Evolutionary conservation across 2,888 invertebrate genomes (phyloP), one percentile per base, ranked within the genome.

Genomic region (Dicyrtoma fusca): DNA sequence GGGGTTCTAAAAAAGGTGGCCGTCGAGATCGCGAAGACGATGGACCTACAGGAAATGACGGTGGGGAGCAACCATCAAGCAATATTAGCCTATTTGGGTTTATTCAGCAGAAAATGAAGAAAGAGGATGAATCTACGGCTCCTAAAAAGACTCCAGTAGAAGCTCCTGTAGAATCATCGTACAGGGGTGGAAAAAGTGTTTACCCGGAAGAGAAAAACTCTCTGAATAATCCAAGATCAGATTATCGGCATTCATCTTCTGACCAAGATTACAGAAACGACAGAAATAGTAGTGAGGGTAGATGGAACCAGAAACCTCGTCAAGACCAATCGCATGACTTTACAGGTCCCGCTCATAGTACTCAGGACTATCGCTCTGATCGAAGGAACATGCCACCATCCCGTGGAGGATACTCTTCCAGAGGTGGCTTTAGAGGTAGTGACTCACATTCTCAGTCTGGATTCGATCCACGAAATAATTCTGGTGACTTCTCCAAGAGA

Each of bases 81-180:
- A 75, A 68, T 23, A 79, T 78, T 8, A 77, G 76, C 11, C 62
- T 79, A n/a, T 79, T 79, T 71, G 79, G 78, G 11, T 79, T 79
- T 34, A 76, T 79, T 25, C 76, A 74, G 59, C 73, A 71, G 10
- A 74, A 74, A 34, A 77, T 79, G 19, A 77, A 79, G 64, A 64
- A 55, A 1, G 76, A 74, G 1, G 68, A 65, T 53, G 17, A 59
- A 59, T 44, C 68, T 61, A 0, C 45, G 66, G 57, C 11, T 64
- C 44, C 68, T 49, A 64, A 34, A 42, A 64, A 42, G 42, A 26
- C 44, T 53, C 45, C 66, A 47, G 45, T 17, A 61, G 17, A 57
- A 47, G 21, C 17, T 21, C 1, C 5, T 3, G 10, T n/a, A 34
- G 47, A 44, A 21, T 19, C 25, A 13, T 42, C 42, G n/a, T 19